Evolutionary conservation across 2,797 vertebrate species (phyloP), one percentile per base, ranked within the genome.

Genomic region (Takifugu ocellatus): DNA sequence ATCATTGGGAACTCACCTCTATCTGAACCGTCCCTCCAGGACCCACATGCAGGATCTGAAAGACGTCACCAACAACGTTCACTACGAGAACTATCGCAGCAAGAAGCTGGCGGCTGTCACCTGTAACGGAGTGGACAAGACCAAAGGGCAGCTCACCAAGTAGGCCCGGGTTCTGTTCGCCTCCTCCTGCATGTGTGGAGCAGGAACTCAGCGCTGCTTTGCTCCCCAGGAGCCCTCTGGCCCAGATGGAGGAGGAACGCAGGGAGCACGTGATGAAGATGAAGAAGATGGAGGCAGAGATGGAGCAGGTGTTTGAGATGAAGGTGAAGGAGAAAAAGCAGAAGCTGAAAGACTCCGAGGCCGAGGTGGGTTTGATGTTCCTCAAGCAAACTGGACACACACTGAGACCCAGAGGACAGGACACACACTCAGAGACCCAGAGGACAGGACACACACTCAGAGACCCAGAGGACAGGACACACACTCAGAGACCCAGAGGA

Each of bases 311-410:
- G 33, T 92, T 92, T 66, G 91, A 92, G 56, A 92, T 92, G 91
- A 92, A 92, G 78, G 91, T 92, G 1, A 92, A 92, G 70, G 91
- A 92, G 79, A 92, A 92, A 80, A 92, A 90, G 78, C 91, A 92
- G 74, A 92, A 92, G 59, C 86, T 92, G 77, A 92, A 90, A 84
- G 91, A 92, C 58, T 92, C 91, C 0, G 91, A 92, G 68, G 88
- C 89, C 0, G 91, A 92, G 90, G 91, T 92, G 69, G 7, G 87
- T 68, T 2, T 31, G 42, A 43, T 1, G 6, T 4, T 43, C 21
- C 21, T 21, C 21, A 21, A 21, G 21, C 21, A 21, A 21, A 21
- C 21, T 21, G 21, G 21, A 21, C 21, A 21, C 21, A 21, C 21
- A 21, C 21, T 21, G 21, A 21, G 21, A 21, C 21, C 21, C 21